Evolutionary conservation across 2,888 invertebrate species (phyloP), one percentile per base, ranked within the genome.

Genomic region (Trilocha varians): DNA sequence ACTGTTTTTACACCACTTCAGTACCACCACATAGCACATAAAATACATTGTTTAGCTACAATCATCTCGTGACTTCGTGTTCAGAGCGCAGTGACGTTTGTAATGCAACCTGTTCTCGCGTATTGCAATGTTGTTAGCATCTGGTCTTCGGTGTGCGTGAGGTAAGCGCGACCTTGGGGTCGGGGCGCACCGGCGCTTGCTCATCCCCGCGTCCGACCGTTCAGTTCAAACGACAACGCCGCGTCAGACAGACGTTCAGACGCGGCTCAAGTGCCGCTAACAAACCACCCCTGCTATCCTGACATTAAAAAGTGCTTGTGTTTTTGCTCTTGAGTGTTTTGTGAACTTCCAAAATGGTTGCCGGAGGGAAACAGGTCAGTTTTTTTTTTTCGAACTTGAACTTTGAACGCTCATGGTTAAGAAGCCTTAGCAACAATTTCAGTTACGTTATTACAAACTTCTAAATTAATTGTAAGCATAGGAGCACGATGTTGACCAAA

Each of bases 301-400:
- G 56, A 25, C 6, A 9, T 9, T 25, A 25, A 2, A 5, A 5
- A 65, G 76, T 68, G 67, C 53, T 62, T 68, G 72, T 76, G 74
- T 70, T 72, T 65, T 39, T 43, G 52, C 56, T 66, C 68, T 77
- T 79, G 79, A 64, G 52, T 58, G 74, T 71, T 64, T 68, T 58
- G 52, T 46, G 39, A 65, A 51, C 53, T 50, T 55, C 42, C 78
- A 84, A 62, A 59, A 87, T 87, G 87, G 87, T 87, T 50, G 86
- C 86, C 63, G 86, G 87, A 66, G 86, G 86, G 54, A 87, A 87
- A 72, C 86, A 87, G 86, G 87, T 87, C 73, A 58, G 63, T 64
- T 55, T 53, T 48, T 40, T 59, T 57, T 55, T 43, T 41, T 35
- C n/a, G 11, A 25, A 25, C 25, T 25, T 25, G 25, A 25, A 25